Conservation (phyloP, 2,113 vertebrate species). For the Lepus timidus region DNA sequence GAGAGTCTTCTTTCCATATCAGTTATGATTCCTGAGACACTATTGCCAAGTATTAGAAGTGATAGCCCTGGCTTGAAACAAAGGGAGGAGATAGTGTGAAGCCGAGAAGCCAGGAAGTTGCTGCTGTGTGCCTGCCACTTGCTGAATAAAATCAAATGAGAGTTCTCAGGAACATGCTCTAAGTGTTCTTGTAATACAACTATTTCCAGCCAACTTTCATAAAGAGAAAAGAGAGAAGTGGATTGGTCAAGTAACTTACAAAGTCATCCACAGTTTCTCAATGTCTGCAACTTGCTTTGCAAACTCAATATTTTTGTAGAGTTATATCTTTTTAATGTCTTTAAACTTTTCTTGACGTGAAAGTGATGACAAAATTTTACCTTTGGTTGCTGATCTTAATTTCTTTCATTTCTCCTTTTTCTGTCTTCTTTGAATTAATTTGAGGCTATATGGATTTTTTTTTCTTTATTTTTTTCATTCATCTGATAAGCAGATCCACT, state of each 20-base stretch:
- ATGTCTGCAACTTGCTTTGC: constrained; percentile 20
- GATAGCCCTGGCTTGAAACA: constrained; percentile 61
- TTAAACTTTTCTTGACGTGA: background rate
- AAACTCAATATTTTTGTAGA: background rate
- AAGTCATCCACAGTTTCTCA: background rate
- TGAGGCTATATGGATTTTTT: background rate
- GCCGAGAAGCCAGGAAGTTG: constrained; percentile 57
- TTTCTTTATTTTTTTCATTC: background rate
- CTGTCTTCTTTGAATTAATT: background rate
- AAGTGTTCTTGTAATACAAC: constrained; percentile 77
- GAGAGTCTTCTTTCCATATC: constrained; percentile 9
- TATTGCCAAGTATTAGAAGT: constrained; percentile 57
- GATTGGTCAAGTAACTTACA: background rate
- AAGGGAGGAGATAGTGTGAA: constrained; percentile 57
- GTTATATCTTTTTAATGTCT: background rate
- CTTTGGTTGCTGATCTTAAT: background rate
- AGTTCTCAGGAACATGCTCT: constrained; percentile 59
- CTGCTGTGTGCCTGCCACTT: background rate
- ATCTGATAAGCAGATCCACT: background rate
- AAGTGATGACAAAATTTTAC: constrained; percentile 1
- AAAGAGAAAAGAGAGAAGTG: background rate
- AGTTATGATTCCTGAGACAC: constrained; percentile 41
- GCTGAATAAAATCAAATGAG: constrained; percentile 70
- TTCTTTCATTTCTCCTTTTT: background rate
- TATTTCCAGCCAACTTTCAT: constrained; percentile 66